Conservation (phyloP, 2,888 invertebrate species). For the Chymomyza caudatula region DNA sequence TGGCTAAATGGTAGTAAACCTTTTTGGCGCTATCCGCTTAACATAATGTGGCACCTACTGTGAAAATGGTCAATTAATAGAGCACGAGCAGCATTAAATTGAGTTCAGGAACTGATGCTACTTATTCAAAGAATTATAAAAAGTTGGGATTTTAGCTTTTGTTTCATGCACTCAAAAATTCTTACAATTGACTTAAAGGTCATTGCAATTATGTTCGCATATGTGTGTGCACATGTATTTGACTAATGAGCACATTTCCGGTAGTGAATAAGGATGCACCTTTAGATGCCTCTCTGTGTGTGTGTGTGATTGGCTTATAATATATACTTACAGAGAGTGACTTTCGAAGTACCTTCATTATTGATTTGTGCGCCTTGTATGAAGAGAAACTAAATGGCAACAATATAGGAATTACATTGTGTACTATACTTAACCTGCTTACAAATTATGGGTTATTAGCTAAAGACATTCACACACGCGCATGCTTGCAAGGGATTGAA, state of each 20-base stretch:
- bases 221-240: not conserved
- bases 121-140: not conserved
- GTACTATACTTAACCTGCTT: not conserved
- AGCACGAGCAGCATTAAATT: too few species aligned
- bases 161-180: too few species aligned
- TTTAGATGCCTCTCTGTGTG: slow-evolving; percentile 2
- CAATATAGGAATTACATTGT: slow-evolving; percentile 8
- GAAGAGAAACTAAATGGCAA: slow-evolving; percentile 1
- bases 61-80: slow-evolving; percentile 68
- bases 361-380: not conserved
- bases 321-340: slow-evolving; percentile 14
- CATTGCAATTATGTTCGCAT: not conserved
- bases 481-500: slow-evolving; percentile 3
- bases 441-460: slow-evolving; percentile 49
- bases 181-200: too few species aligned
- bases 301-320: too few species aligned
- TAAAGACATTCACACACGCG: slow-evolving; percentile 15
- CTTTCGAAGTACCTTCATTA: slow-evolving; percentile 16
- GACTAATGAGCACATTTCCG: not conserved
- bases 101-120: slow-evolving; percentile 40
- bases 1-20: slow-evolving; percentile 38
- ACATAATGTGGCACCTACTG: slow-evolving; percentile 44
- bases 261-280: not conserved
- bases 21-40: slow-evolving; percentile 32
- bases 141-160: not conserved